Evolutionary conservation across 2,888 invertebrate species (phyloP).

Genomic region (Leptopilina myrica): DNA sequence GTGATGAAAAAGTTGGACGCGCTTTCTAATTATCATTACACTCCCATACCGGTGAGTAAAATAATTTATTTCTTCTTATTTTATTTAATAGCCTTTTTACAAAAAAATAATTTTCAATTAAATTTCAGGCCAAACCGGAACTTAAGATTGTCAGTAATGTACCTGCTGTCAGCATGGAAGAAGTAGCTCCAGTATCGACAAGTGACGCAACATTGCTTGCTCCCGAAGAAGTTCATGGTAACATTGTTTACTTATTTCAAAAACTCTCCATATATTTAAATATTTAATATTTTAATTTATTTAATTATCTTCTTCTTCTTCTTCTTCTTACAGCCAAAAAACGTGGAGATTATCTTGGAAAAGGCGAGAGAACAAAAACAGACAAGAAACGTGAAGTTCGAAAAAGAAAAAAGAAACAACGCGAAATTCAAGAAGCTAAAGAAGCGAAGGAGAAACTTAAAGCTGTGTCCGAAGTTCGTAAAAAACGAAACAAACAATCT

Average conservation of each 20-base stretch:
- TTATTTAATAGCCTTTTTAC: background rate
- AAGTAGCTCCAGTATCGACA: constrained; percentile 93
- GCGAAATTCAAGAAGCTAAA: constrained; percentile 75
- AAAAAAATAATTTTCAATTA: constrained; percentile 6
- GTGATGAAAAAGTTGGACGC: constrained; percentile 94
- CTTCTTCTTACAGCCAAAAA: constrained; percentile 70
- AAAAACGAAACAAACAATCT: constrained; percentile 70
- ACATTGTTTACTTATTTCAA: background rate
- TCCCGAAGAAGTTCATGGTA: constrained; percentile 92
- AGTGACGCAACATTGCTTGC: constrained; percentile 92
- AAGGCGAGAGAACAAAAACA: constrained; percentile 88
- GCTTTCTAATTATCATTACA: constrained; percentile 95
- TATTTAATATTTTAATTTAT: constrained; percentile 27
- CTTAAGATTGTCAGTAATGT: constrained; percentile 93
- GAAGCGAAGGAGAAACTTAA: constrained; percentile 74
- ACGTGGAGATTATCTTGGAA: constrained; percentile 81
- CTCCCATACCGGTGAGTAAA: constrained; percentile 85
- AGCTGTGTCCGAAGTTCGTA: constrained; percentile 21
- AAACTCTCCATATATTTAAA: constrained; percentile 73
- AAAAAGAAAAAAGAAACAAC: constrained; percentile 89
- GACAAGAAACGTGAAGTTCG: constrained; percentile 94
- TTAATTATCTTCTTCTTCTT: constrained; percentile 42
- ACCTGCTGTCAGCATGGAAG: constrained; percentile 95
- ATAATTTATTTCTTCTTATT: background rate
- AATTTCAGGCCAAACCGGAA: constrained; percentile 85